Evolutionary conservation across 2,797 vertebrate species (phyloP).

Genomic region (Xenopus petersii): DNA sequence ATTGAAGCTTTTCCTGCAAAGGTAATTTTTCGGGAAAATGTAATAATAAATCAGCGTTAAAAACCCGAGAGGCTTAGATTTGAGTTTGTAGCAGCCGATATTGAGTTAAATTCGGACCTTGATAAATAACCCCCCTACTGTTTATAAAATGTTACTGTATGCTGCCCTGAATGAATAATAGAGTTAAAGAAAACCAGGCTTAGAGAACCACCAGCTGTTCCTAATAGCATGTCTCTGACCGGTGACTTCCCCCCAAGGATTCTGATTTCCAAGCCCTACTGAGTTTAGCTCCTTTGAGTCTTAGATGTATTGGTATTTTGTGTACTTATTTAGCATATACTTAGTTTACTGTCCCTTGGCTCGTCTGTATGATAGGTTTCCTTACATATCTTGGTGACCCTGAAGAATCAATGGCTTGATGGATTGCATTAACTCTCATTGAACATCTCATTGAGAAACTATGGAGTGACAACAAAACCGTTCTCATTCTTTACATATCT

Average conservation of each 20-base stretch:
- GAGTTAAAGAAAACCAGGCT: no score
- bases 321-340: constrained; percentile 18
- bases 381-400: constrained; percentile 57
- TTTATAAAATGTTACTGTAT: no score
- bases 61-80: no score
- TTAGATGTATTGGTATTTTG: constrained; percentile 1
- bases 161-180: no score
- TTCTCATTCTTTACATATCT: constrained; percentile 73
- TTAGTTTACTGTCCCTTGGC: constrained; percentile 19
- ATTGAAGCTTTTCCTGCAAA: no score
- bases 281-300: background rate
- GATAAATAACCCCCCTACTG: no score
- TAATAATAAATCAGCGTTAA: no score
- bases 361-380: constrained; percentile 50
- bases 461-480: constrained; percentile 73
- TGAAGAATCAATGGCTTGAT: constrained; percentile 76
- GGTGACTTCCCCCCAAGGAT: background rate
- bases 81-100: no score
- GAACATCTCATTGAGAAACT: constrained; percentile 69
- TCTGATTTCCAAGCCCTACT: background rate
- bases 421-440: constrained; percentile 77
- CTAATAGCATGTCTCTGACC: background rate
- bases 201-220: background rate
- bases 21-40: no score
- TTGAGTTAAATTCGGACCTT: no score